Evolutionary conservation across 1,140 invertebrate species (phyloP), one percentile per base, ranked within the genome.

Genomic region (Tetraneura akinire): DNA sequence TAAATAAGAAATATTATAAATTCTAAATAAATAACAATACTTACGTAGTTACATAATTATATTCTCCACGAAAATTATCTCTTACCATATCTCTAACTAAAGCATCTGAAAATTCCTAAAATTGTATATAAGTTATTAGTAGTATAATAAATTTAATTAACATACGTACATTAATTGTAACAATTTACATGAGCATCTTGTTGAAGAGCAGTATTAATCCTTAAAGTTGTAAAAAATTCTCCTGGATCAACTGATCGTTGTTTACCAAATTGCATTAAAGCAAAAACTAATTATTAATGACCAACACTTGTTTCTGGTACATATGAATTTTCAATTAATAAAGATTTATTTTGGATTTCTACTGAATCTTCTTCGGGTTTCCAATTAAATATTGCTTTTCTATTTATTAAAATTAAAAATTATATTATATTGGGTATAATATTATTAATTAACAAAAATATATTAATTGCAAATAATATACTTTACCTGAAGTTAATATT

Each of bases 201-300:
- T 70, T 89, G 91, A 45, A 88, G 88, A 51, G 86, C 87, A 66
- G 89, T 89, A 84, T 92, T 89, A 47, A 93, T 84, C 13, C 90
- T 88, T n/a, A 93, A 85, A 62, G 88, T 87, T 26, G 88, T 86
- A 9, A 91, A 89, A 82, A 92, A 88, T 81, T 87, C 88, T 29
- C 87, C 88, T 10, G 91, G 91, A 86, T 92, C 90, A 42, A 92
- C 86, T 62, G 87, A 88, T 83, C 86, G 86, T 83, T 87, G 85
- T 82, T 88, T 88, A 81, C 88, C 89, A 81, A 87, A 89, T 84
- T 91, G 89, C 86, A 92, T 87, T 82, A 90, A 86, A 0, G 90
- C 90, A 87, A 92, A 92, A 57, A 92, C 87, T 47, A 89, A 87
- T 83, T 92, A 91, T 18, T 92, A 85, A 82, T 92, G 90, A 9